Evolutionary conservation across 2,888 invertebrate genomes (phyloP).

Genomic region (Nemotelus pantherinus): DNA sequence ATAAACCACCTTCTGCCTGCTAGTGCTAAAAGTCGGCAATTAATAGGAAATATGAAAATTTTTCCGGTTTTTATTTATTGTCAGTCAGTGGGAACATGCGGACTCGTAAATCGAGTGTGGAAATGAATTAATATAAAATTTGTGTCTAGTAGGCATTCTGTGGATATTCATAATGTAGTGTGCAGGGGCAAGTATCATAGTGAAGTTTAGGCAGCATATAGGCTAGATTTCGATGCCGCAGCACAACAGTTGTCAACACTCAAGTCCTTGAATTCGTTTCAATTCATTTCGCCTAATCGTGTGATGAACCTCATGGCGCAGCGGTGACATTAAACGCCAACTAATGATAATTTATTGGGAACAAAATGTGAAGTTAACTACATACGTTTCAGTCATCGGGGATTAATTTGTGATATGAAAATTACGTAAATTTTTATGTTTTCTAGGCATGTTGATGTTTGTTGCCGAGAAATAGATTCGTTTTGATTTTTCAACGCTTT

Average conservation of each 20-base stretch:
- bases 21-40: constrained; percentile 30
- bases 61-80: constrained; percentile 47
- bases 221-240: neutral
- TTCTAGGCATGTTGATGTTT: neutral
- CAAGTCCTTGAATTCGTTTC: constrained; percentile 40
- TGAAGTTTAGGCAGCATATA: neutral
- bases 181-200: neutral
- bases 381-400: constrained; percentile 15
- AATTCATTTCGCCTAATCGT: constrained; percentile 36
- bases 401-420: constrained; percentile 27
- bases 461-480: constrained; percentile 8
- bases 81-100: constrained; percentile 26
- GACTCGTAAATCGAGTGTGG: constrained; percentile 16
- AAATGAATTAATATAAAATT: constrained; percentile 3
- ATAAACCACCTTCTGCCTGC: constrained; percentile 11
- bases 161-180: neutral
- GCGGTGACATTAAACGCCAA: constrained; percentile 35
- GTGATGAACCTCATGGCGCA: constrained; percentile 27
- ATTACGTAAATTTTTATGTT: constrained; percentile 34
- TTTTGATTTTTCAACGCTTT: constrained; percentile 18
- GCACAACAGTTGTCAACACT: neutral
- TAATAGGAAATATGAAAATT: constrained; percentile 45
- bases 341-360: constrained; percentile 33
- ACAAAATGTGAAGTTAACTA: constrained; percentile 34
- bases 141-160: neutral